These are phyloP conservation scores for Brienomyrus longianalis DNA, from an alignment of 2,113 vertebrate genomes.

Conservation along the genomic window DNA sequence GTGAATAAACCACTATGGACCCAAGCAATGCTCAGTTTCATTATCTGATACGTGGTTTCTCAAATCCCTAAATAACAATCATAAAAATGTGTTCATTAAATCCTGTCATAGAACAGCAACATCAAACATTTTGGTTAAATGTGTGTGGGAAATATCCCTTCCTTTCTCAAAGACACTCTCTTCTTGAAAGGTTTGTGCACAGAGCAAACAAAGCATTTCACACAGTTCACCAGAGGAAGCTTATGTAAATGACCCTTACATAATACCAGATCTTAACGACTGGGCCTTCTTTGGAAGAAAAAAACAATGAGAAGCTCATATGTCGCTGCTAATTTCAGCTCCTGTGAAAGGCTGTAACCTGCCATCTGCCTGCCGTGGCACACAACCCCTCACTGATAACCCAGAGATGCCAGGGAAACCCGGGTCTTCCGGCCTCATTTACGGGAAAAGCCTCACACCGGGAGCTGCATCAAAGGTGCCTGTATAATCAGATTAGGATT, in stretches of 20 bases:
- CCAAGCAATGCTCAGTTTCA: background rate
- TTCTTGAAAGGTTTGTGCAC: background rate
- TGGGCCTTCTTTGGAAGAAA: background rate
- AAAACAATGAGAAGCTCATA: background rate
- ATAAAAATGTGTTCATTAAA: background rate
- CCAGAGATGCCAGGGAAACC: background rate
- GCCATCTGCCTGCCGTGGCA: background rate
- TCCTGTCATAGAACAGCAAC: background rate
- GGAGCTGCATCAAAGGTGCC: slow-evolving; percentile 7
- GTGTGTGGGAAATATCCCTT: background rate
- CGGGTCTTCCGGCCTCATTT: background rate
- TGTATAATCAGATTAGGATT: slow-evolving; percentile 1
- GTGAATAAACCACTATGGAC: background rate
- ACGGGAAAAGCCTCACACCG: background rate
- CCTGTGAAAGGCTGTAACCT: background rate
- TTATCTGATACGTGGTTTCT: background rate
- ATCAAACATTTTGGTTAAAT: background rate
- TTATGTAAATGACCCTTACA: background rate
- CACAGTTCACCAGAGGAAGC: background rate
- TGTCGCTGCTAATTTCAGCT: background rate
- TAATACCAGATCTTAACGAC: background rate
- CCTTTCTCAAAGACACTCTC: background rate
- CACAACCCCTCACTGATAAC: background rate
- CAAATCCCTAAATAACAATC: background rate
- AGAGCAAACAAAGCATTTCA: background rate